These are phyloP conservation scores for Calameuta filiformis DNA, from an alignment of 2,888 invertebrate species.

Conservation along the genomic window DNA sequence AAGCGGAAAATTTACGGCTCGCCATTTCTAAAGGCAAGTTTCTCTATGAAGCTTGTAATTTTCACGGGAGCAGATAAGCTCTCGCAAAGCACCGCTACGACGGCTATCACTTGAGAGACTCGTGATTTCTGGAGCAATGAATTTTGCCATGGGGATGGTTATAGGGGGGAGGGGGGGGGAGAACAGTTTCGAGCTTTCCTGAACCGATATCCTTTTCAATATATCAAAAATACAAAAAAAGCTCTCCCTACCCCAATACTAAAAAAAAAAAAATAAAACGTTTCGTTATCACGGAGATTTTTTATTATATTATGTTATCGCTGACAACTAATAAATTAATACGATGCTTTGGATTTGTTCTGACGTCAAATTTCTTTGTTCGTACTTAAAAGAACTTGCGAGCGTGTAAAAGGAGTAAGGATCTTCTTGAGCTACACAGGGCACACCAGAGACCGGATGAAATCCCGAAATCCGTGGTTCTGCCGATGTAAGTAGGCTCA, in stretches of 20 bases:
- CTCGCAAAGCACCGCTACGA: conserved; percentile 21
- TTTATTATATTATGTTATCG: not conserved
- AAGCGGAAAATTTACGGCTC: conserved; percentile 37
- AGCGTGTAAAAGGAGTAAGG: not conserved
- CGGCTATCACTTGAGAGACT: conserved; percentile 28
- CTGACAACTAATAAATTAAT: not conserved
- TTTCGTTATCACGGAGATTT: not conserved
- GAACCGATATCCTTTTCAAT: not conserved
- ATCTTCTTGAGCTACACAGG: not conserved
- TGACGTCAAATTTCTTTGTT: not conserved
- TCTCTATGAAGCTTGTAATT: conserved; percentile 46
- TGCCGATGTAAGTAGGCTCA: conserved; percentile 40
- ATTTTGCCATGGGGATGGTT: not conserved
- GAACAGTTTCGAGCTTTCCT: not conserved
- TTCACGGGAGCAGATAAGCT: conserved; percentile 47
- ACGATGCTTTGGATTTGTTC: not conserved
- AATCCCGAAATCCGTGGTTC: conserved; percentile 14
- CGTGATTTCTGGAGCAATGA: conserved; percentile 30
- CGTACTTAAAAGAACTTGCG: not conserved
- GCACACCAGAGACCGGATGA: not conserved
- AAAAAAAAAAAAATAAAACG: not conserved
- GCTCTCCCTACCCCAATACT: not conserved
- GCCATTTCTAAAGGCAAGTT: conserved; percentile 36
- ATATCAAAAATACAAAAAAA: not conserved
- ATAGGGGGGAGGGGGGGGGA: not conserved